phyloP scores from a whole-genome alignment of 2,888 invertebrate genomes.

The Tipula confusa region DNA sequence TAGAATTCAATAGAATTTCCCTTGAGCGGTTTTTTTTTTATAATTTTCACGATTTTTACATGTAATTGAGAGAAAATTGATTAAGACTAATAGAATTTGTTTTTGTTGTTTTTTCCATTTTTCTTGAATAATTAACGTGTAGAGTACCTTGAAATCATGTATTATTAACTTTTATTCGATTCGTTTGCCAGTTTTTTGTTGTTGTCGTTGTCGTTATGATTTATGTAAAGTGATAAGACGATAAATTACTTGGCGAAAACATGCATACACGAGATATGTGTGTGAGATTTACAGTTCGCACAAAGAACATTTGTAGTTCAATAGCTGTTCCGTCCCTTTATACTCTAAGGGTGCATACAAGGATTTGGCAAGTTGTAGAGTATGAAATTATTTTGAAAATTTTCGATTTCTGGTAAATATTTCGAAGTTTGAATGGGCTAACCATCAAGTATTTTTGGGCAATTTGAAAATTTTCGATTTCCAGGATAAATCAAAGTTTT shows the following conservation, averaged over 20 bases:
- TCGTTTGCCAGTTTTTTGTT: background rate
- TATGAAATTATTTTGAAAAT: no score
- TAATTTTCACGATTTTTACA: background rate
- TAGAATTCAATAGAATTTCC: constrained; percentile 20
- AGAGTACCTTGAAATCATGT: background rate
- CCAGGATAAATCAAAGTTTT: no score
- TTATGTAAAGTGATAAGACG: background rate
- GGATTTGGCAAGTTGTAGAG: no score
- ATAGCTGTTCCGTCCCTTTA: no score
- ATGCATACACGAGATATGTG: no score
- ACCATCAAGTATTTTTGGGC: no score
- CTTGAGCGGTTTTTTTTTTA: background rate
- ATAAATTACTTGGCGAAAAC: background rate
- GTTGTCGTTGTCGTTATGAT: background rate
- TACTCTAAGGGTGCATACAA: no score
- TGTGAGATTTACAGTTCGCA: no score
- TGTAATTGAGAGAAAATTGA: background rate
- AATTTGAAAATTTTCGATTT: no score
- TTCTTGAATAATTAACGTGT: constrained; percentile 12
- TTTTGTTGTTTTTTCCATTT: background rate
- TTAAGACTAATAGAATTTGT: constrained; percentile 20
- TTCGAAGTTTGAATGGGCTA: no score
- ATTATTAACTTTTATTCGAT: background rate
- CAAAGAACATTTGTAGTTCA: no score
- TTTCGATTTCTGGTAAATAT: no score